Evolutionary conservation across 2,888 invertebrate genomes (phyloP), one percentile per base, ranked within the genome.

Genomic region (Ischnura elegans): DNA sequence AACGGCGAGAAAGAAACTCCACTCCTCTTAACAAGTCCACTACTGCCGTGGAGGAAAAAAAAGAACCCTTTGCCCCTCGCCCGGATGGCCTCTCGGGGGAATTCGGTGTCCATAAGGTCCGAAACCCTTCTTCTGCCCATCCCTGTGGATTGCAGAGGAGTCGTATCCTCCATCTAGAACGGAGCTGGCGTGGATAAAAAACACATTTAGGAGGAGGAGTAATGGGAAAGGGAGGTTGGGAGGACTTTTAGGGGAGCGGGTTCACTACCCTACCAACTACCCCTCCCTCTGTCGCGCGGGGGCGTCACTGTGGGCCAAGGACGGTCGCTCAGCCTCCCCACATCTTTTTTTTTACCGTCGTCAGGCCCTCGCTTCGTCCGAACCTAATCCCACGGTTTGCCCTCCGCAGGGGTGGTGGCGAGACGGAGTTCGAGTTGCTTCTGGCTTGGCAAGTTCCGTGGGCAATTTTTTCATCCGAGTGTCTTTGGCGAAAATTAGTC

Each of bases 261-360:
- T 47, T 47, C 47, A 47, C 36, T 25, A 42, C 43, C 85, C 43
- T 36, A 16, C 42, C 43, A 16, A 6, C n/a, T n/a, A n/a, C n/a
- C 85, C 36, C 16, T 42, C n/a, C 85, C 36, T 25, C 46, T 45
- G 86, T 16, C 8, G 86, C 46, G 86, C 46, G 43, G 86, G 86
- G 86, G 43, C 13, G 45, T 19, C 46, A 46, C 43, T 86, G 45
- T 86, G 46, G 86, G 86, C 86, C n/a, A 45, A 86, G 46, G 86
- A 46, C 76, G 86, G 86, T 86, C 86, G 46, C 46, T 25, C 25
- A 42, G 46, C 8, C 5, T 8, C 21, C 25, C 45, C 86, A n/a
- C 2, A 51, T 8, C 19, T 51, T 1, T 51, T 51, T 46, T 86
- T 76, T 86, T 43, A 86, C 19, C 25, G n/a, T 86, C 10, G 45